A percentile compares a stretch with the other conserved stretches of the same genome.
phyloP scores from a whole-genome alignment of 1,140 invertebrate genomes.

The Lasioglossum baleicum region DNA sequence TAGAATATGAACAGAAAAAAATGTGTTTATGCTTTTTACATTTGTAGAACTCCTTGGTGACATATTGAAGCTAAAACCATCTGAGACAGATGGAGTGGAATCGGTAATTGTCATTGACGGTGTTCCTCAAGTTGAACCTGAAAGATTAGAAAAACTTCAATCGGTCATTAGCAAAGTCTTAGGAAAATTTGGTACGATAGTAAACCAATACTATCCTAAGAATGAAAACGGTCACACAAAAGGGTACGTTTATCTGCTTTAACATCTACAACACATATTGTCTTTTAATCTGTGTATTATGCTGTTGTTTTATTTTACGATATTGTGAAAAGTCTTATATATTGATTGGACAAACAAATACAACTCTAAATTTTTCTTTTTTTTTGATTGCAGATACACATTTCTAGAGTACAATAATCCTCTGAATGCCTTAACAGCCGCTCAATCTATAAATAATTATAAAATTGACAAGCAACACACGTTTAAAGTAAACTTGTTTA shows the following conservation, averaged over 20 bases:
- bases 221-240: slow-evolving; percentile 90
- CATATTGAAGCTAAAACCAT: slow-evolving; percentile 91
- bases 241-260: slow-evolving; percentile 82
- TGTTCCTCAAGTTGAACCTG: slow-evolving; percentile 95
- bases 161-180: slow-evolving; percentile 96
- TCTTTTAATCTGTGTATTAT: background rate
- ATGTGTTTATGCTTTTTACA: background rate
- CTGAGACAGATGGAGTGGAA: slow-evolving; percentile 97
- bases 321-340: background rate
- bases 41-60: slow-evolving; percentile 93
- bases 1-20: background rate
- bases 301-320: background rate
- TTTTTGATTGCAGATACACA: slow-evolving; percentile 84
- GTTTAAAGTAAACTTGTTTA: slow-evolving; percentile 97
- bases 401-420: slow-evolving; percentile 95
- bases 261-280: slow-evolving; percentile 32
- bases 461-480: slow-evolving; percentile 98
- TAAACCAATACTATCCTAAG: slow-evolving; percentile 94
- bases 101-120: slow-evolving; percentile 98
- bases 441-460: slow-evolving; percentile 93
- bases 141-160: slow-evolving; percentile 95
- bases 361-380: background rate
- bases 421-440: slow-evolving; percentile 90
- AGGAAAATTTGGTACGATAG: slow-evolving; percentile 93
- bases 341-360: too few relatives aligned